Base-by-base conservation (phyloP, 2,113 vertebrate species). In the Onychorhynchus coronatus region DNA sequence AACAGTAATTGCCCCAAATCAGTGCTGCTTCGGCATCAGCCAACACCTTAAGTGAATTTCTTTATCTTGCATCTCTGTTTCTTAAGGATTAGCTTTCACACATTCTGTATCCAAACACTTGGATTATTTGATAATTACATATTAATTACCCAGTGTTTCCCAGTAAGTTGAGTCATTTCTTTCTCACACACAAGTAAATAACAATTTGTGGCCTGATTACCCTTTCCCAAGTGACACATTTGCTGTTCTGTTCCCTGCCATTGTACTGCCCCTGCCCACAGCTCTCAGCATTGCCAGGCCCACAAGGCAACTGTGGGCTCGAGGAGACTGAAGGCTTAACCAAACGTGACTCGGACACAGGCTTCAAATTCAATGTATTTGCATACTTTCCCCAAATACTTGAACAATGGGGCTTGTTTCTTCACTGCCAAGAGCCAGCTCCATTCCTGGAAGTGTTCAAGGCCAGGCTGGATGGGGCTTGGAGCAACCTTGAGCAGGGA, bases 301-400 rank as follows among this genome's bases (percentile, higher is more conserved):
- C 0, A 0, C 21, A 9, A 7, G 73, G 63, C 28, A 78, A 25
- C n/a, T 2, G n/a, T 3, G 30, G 44, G 30, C 53, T 39, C 2
- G 2, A 49, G 24, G 28, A 59, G 14, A 15, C 28, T 4, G 14
- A 53, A 41, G 28, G 14, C 31, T 84, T 44, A 47, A 59, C 55
- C 22, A 63, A 56, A 49, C 3, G 2, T 52, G 25, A 27, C 41
- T 12, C 23, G 5, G 83, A 15, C n/a, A 17, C 21, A 55, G 62
- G 23, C 35, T 67, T 23, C 28, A 46, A n/a, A 46, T 1, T 16
- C 25, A 30, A 46, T 8, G 5, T 46, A 30, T 71, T 55, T 59
- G 76, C 49, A 20, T 59, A 9, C 1, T 0, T 52, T 76, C 12
- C 53, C 62, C 39, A n/a, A 52, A 41, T 59, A 37, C n/a, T 72